Evolutionary conservation across 2,797 vertebrate genomes (phyloP), one percentile per base, ranked within the genome.

Genomic region (Gymnothorax javanicus): DNA sequence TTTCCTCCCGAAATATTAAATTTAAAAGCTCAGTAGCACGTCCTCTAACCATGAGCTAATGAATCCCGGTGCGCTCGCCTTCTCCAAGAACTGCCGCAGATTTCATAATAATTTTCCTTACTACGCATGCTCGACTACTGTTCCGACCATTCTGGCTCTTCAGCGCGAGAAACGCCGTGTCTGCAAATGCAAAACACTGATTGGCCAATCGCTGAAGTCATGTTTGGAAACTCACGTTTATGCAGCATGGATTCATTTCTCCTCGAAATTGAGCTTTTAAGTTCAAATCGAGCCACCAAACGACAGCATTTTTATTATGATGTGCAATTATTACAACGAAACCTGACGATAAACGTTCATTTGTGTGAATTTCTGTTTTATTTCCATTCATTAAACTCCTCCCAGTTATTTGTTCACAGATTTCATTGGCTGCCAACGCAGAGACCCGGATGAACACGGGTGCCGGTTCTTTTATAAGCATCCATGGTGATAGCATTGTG

Each of bases 71-170:
- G 73, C 20, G 77, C 50, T 81, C 56, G 6, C 50, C 77, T n/a
- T 15, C 20, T 20, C 54, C 50, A 12, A 75, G 75, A 81, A 54
- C 54, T 7, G 50, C 20, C 9, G 77, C 7, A 23, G 7, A 87
- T 92, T 91, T 91, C 89, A 91, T 92, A 91, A 91, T 81, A 43
- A 3, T 79, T 33, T 0, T 11, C 17, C 50, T 33, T 23, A 85
- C 87, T 90, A 90, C 90, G 91, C 91, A 87, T 91, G 91, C 87
- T 75, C 88, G 0, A 33, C 11, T 71, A 13, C 79, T 77, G 56
- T 85, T 57, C 82, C 73, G 6, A 15, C 62, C 52, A 57, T 11
- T 58, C 27, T 3, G 3, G 60, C 77, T 71, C 17, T 50, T 15
- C 4, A 20, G 81, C 17, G 7, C 43, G 12, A 1, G 12, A 20